Conservation (phyloP, 2,888 invertebrate genomes). For the Rotaria magnacalcarata region DNA sequence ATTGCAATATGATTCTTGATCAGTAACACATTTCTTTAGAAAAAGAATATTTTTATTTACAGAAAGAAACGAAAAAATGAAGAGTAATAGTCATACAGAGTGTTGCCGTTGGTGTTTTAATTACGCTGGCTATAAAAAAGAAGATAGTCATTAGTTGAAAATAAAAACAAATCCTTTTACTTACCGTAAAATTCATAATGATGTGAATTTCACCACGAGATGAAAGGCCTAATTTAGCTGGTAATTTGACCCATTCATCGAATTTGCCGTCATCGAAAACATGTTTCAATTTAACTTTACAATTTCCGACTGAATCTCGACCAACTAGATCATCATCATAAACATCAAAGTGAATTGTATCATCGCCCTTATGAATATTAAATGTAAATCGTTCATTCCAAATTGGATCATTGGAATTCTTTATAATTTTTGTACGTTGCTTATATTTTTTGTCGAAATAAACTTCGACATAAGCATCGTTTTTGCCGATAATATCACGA, state of each 20-base stretch:
- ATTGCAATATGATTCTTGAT: too few species aligned
- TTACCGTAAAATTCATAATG: constrained; percentile 21
- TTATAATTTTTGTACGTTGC: neutral
- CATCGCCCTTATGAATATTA: constrained; percentile 5
- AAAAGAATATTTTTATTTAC: too few species aligned
- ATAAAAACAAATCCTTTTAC: neutral
- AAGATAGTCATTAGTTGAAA: neutral
- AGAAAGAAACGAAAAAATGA: neutral
- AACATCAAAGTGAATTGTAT: constrained; percentile 33
- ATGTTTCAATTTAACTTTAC: constrained; percentile 52
- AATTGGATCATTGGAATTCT: neutral
- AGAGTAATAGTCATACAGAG: neutral
- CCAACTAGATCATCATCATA: constrained; percentile 42
- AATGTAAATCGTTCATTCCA: constrained; percentile 7
- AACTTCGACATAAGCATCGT: neutral
- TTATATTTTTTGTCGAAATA: neutral
- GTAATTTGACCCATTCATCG: constrained; percentile 35
- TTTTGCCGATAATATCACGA: neutral
- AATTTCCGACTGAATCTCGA: constrained; percentile 56
- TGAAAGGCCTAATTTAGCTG: neutral
- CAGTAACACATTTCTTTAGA: too few species aligned
- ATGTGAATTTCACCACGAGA: constrained; percentile 36
- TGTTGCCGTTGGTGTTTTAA: neutral
- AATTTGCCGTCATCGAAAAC: constrained; percentile 48
- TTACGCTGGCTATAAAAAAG: neutral